Conservation (phyloP, 1,140 invertebrate genomes). For the Lysiphlebus fabarum region DNA sequence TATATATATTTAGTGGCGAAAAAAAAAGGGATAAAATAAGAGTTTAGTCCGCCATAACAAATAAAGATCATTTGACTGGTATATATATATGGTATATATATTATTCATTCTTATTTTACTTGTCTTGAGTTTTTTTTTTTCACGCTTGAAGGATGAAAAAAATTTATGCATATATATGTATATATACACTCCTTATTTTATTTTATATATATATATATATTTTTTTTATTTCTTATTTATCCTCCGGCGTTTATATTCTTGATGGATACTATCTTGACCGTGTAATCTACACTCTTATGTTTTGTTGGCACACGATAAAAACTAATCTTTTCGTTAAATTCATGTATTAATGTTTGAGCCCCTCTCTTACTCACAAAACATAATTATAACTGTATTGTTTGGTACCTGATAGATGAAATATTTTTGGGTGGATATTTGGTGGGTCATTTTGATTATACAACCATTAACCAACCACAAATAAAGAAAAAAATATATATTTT, state of each 20-base stretch:
- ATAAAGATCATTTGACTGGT: conserved; percentile 11
- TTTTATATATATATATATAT: conserved; percentile 3
- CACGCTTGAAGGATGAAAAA: not conserved
- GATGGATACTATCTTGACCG: conserved; percentile 21
- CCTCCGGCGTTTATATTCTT: conserved; percentile 1
- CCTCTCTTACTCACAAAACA: not conserved
- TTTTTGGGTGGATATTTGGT: too few relatives aligned
- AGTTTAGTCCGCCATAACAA: conserved; percentile 6
- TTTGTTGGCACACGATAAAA: conserved; percentile 1
- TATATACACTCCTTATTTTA: not conserved
- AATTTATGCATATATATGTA: too few relatives aligned
- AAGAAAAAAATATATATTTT: too few relatives aligned
- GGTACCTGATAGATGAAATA: too few relatives aligned
- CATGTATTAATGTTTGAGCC: not conserved
- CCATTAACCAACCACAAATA: too few relatives aligned
- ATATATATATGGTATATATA: conserved; percentile 1
- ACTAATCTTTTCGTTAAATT: conserved; percentile 1
- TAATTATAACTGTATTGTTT: conserved; percentile 14
- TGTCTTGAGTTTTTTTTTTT: not conserved
- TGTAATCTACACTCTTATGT: conserved; percentile 17
- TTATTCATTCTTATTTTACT: conserved; percentile 3
- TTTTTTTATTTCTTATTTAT: conserved; percentile 6
- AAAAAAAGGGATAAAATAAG: conserved; percentile 9
- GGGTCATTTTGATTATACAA: too few relatives aligned
- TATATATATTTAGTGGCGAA: not conserved